Evolutionary conservation across 2,113 vertebrate genomes (phyloP), one percentile per base, ranked within the genome.

Genomic region (Lipotes vexillifer): DNA sequence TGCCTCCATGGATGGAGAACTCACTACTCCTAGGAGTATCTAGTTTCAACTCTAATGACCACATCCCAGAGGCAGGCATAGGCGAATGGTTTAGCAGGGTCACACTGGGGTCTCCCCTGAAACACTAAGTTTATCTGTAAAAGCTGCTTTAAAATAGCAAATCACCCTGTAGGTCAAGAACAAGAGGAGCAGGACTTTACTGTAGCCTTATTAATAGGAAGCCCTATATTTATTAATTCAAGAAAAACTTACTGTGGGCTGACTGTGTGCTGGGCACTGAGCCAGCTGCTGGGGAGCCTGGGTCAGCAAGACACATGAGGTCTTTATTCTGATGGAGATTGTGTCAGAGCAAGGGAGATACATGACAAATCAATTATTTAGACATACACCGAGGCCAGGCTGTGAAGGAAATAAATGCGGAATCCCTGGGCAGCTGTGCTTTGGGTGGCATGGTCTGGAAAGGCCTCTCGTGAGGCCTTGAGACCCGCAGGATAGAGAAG

Each of bases 171-270:
- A 36, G 66, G 3, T 68, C 65, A 29, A 46, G 80, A 57, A 17
- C 15, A 18, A 95, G 18, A 31, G 0, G 69, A 49, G 13, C 18
- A 66, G 75, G 61, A 65, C 46, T 36, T 17, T 38, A 44, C 27
- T 2, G 5, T 0, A 0, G 21, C 31, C 27, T 33, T 6, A 31
- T 17, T 38, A 49, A 80, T 2, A 36, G 21, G 20, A 59, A 75
- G 57, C 2, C 57, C 78, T 9, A 0, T 0, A 17, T 14, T 49
- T 25, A 18, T 23, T 61, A 17, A 74, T 31, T 38, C 2, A 33
- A 31, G n/a, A 75, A 92, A 44, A 55, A 31, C 72, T 84, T n/a
- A 8, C 23, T 12, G n/a, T 23, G 41, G 86, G 68, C 20, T 90
- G 25, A 41, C 46, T 68, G 10, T 27, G 78, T 5, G 72, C 72